Evolutionary conservation across 2,797 vertebrate species (phyloP).

Genomic region (Amphiprion clarkii): DNA sequence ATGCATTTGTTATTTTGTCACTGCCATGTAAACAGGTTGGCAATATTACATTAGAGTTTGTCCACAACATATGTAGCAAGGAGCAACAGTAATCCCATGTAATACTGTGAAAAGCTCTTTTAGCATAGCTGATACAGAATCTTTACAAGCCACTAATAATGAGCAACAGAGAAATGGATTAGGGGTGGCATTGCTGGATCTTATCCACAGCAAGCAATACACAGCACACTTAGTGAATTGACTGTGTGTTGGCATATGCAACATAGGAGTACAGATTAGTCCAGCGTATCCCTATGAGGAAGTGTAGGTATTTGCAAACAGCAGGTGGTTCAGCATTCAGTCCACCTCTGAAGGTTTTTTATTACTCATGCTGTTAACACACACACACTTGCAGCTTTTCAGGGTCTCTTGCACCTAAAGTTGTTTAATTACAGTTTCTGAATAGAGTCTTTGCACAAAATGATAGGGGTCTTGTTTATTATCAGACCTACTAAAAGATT

Average conservation of each 20-base stretch:
- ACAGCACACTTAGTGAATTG: slow-evolving; percentile 42
- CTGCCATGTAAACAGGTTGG: slow-evolving; percentile 46
- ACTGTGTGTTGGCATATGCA: slow-evolving; percentile 38
- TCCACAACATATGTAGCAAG: slow-evolving; percentile 66
- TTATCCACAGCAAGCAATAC: slow-evolving; percentile 58
- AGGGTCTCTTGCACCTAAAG: not conserved
- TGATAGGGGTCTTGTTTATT: slow-evolving; percentile 1
- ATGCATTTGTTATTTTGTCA: slow-evolving; percentile 37
- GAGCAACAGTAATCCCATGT: slow-evolving; percentile 75
- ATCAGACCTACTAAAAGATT: not conserved
- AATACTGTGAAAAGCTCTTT: slow-evolving; percentile 77
- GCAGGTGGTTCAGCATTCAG: slow-evolving; percentile 36
- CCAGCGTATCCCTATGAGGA: slow-evolving; percentile 19
- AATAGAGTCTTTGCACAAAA: not conserved
- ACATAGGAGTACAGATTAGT: slow-evolving; percentile 20
- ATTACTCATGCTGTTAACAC: slow-evolving; percentile 24
- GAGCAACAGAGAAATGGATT: slow-evolving; percentile 78
- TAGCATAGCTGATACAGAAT: slow-evolving; percentile 75
- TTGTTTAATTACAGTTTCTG: not conserved
- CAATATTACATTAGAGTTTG: slow-evolving; percentile 60
- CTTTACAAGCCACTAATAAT: slow-evolving; percentile 78
- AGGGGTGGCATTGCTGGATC: slow-evolving; percentile 63
- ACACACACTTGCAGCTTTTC: slow-evolving; percentile 1
- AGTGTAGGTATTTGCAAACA: slow-evolving; percentile 41
- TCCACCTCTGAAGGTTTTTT: slow-evolving; percentile 21